phyloP scores from a whole-genome alignment of 1,140 invertebrate genomes.

The Lerema accius region DNA sequence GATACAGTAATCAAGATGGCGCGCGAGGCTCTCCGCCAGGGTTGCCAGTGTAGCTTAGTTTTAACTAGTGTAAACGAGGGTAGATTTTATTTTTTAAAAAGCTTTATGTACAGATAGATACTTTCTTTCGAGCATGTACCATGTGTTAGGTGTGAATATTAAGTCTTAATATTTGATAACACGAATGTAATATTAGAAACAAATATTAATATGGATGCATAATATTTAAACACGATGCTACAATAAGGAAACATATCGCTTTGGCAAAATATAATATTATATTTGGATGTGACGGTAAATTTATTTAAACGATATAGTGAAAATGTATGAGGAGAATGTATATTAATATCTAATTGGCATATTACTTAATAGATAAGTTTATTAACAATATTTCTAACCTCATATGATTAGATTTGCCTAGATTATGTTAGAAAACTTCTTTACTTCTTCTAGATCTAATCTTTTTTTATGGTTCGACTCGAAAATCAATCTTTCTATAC shows the following conservation, averaged over 20 bases:
- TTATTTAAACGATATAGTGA: conserved; percentile 4
- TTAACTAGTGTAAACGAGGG: conserved; percentile 62
- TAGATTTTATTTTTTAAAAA: conserved; percentile 79
- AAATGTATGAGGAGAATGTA: conserved; percentile 4
- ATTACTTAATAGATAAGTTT: not conserved
- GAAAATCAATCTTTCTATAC: conserved; percentile 5
- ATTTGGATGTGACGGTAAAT: conserved; percentile 47
- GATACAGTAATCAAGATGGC: conserved; percentile 51
- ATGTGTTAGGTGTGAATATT: conserved; percentile 71
- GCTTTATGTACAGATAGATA: conserved; percentile 79
- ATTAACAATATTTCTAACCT: conserved; percentile 2
- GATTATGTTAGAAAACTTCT: not conserved
- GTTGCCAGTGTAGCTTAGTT: conserved; percentile 69
- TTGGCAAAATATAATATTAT: conserved; percentile 65
- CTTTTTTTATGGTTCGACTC: conserved; percentile 5
- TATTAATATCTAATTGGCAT: conserved; percentile 9
- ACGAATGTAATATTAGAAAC: conserved; percentile 60
- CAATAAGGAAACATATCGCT: conserved; percentile 81
- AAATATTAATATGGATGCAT: conserved; percentile 56
- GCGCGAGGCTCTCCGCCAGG: conserved; percentile 47
- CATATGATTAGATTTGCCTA: conserved; percentile 13
- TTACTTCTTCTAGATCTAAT: not conserved
- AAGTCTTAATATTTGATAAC: conserved; percentile 77
- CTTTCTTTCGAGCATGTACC: conserved; percentile 67
- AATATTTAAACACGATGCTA: conserved; percentile 68